A percentile compares a stretch with the other conserved stretches of the same genome.
phyloP scores from a whole-genome alignment of 2,888 invertebrate species.

The Crematogaster levior region DNA sequence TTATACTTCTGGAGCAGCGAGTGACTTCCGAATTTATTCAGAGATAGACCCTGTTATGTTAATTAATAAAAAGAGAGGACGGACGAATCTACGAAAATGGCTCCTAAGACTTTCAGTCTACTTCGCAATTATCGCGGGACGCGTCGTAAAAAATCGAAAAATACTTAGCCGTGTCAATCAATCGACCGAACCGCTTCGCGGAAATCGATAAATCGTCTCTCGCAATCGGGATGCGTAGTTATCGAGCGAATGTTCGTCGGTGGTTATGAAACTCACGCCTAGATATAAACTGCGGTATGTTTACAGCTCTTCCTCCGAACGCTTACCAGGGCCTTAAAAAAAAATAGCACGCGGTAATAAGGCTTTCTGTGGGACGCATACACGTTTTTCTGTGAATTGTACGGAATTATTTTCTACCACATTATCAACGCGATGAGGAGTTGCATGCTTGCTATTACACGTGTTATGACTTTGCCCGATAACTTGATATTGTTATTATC shows the following conservation, averaged over 20 bases:
- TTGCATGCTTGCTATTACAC: not conserved
- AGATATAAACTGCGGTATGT: conserved; percentile 32
- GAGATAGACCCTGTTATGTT: not conserved
- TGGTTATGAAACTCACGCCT: conserved; percentile 20
- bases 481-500: conserved; percentile 15
- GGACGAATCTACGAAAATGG: not conserved
- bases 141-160: not conserved
- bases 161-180: conserved; percentile 5
- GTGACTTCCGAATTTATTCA: conserved; percentile 1
- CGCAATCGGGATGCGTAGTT: conserved; percentile 31
- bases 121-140: not conserved
- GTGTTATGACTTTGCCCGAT: not conserved
- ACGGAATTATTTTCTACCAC: not conserved
- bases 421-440: not conserved
- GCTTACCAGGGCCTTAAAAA: conserved; percentile 27
- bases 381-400: conserved; percentile 13
- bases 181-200: not conserved
- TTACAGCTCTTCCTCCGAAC: conserved; percentile 20
- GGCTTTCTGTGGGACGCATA: conserved; percentile 8
- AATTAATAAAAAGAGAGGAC: not conserved
- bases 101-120: not conserved
- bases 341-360: conserved; percentile 21
- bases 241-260: conserved; percentile 20
- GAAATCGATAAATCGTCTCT: conserved; percentile 26
- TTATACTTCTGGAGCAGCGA: not conserved